Percentiles rank a stretch among this genome's conserved stretches.
Conservation (phyloP, 2,797 vertebrate genomes). For the Argyrosomus regius region DNA sequence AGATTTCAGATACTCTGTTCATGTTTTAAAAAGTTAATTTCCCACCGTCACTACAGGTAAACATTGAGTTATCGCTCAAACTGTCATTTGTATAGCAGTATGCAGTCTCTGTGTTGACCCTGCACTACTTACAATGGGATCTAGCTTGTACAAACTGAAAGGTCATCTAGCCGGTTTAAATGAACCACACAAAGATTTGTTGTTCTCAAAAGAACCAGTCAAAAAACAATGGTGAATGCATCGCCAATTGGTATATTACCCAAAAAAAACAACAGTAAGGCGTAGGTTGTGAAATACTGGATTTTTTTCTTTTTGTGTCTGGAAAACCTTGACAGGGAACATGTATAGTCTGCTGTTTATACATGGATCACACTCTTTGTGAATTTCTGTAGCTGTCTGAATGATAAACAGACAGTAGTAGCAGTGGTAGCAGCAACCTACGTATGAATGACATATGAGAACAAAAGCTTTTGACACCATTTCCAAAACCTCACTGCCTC, state of each 20-base stretch:
- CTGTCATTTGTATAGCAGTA: not conserved
- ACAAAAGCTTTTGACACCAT: not conserved
- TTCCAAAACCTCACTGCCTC: not conserved
- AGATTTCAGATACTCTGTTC: too few relatives aligned
- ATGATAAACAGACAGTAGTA: not conserved
- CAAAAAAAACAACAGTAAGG: not conserved
- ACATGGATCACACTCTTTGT: not conserved
- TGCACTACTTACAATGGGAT: not conserved
- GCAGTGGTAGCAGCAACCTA: not conserved
- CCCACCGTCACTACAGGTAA: too few relatives aligned
- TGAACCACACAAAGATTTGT: not conserved
- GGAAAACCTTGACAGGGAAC: constrained; percentile 1
- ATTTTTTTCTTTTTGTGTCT: not conserved
- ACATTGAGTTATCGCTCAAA: not conserved
- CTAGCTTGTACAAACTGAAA: not conserved
- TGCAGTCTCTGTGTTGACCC: not conserved
- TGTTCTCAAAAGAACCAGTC: not conserved
- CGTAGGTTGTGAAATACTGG: not conserved
- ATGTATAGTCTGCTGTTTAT: not conserved
- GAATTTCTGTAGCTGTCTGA: not conserved
- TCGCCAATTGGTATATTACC: not conserved
- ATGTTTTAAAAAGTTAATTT: too few relatives aligned
- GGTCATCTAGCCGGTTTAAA: not conserved
- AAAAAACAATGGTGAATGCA: not conserved
- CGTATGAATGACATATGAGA: not conserved